Evolutionary conservation across 1,140 invertebrate species (phyloP).

Genomic region (Drosophila cardini): DNA sequence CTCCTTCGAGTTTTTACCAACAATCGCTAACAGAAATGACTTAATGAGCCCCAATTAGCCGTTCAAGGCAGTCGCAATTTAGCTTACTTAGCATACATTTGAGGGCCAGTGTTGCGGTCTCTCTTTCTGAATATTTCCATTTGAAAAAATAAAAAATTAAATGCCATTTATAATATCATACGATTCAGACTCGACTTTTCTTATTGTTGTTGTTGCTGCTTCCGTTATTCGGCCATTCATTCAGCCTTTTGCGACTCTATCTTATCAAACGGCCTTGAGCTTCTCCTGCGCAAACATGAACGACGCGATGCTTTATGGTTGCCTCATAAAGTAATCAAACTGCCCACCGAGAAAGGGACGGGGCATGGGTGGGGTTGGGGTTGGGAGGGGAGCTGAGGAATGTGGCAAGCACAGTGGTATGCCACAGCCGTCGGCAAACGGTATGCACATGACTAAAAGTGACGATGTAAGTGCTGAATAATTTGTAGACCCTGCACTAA

Average conservation of each 20-base stretch:
- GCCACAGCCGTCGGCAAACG: constrained; percentile 23
- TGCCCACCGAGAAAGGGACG: background rate
- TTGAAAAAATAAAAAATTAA: constrained; percentile 35
- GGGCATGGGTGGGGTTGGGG: background rate
- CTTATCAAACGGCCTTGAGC: constrained; percentile 57
- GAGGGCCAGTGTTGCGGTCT: constrained; percentile 10
- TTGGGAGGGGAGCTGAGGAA: background rate
- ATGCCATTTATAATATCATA: constrained; percentile 33
- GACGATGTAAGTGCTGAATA: constrained; percentile 2
- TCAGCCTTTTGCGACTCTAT: constrained; percentile 18
- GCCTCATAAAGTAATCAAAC: constrained; percentile 36
- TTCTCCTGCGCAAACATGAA: constrained; percentile 41
- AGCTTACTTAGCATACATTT: constrained; percentile 20
- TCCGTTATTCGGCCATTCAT: constrained; percentile 15
- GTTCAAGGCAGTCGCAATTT: constrained; percentile 26
- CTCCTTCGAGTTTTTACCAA: background rate
- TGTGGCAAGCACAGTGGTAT: constrained; percentile 28
- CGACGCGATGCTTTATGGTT: constrained; percentile 22
- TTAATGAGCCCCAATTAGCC: constrained; percentile 28
- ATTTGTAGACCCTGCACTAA: too few relatives aligned
- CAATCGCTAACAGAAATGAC: background rate
- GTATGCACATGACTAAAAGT: constrained; percentile 47
- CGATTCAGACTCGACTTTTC: constrained; percentile 3
- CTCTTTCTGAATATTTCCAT: background rate
- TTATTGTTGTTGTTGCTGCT: constrained; percentile 7